Conservation (phyloP, 2,797 vertebrate genomes). For the Sebastes hubbsi region DNA sequence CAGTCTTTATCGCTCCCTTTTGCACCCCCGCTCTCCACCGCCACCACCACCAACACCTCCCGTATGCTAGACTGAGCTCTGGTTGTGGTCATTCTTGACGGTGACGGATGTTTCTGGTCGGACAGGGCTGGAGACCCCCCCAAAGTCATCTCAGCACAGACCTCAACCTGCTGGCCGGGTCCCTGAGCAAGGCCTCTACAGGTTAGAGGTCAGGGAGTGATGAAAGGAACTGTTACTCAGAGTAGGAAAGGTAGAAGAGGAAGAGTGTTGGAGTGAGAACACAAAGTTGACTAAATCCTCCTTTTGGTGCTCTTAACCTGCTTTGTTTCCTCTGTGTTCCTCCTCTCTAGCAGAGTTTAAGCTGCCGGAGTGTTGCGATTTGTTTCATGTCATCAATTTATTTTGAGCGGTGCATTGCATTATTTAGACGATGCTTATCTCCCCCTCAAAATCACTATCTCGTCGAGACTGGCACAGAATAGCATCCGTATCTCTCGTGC, state of each 20-base stretch:
- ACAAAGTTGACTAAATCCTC: conserved; percentile 39
- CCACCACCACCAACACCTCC: conserved; percentile 37
- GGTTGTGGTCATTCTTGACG: conserved; percentile 70
- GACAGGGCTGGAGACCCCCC: conserved; percentile 53
- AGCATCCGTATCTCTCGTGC: conserved; percentile 65
- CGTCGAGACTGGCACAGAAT: conserved; percentile 60
- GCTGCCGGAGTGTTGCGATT: conserved; percentile 58
- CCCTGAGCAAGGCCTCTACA: conserved; percentile 42
- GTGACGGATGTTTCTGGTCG: conserved; percentile 73
- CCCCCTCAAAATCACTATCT: conserved; percentile 69
- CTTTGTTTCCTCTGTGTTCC: conserved; percentile 47
- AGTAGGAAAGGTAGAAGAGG: conserved; percentile 11
- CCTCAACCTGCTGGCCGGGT: conserved; percentile 66
- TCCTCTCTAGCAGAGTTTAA: conserved; percentile 44
- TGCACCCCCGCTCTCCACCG: conserved; percentile 9
- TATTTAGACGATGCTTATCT: conserved; percentile 76
- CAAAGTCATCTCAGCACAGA: conserved; percentile 70
- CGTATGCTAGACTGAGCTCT: conserved; percentile 51
- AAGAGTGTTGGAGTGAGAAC: background rate
- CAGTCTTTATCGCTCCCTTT: conserved; percentile 78
- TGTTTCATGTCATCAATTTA: conserved; percentile 74
- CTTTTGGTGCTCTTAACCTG: conserved; percentile 13
- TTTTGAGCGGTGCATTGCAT: conserved; percentile 69
- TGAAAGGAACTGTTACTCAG: conserved; percentile 8
- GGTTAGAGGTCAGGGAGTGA: conserved; percentile 64